A percentile compares a stretch with the other conserved stretches of the same genome.
phyloP scores from a whole-genome alignment of 1,140 invertebrate genomes.

The Micrasema longulum region DNA sequence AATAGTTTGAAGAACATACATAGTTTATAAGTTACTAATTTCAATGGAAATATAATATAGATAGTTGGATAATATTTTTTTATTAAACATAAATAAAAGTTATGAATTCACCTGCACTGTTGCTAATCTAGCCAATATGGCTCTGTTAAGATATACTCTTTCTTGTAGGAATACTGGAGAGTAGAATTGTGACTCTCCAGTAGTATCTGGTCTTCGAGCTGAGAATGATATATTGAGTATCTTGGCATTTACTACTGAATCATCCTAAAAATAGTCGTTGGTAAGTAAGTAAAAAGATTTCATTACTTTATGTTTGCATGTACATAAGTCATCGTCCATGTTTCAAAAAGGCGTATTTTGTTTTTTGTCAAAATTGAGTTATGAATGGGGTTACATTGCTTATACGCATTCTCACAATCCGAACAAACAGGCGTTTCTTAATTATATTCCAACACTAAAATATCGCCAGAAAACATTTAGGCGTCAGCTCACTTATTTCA shows the following conservation, averaged over 20 bases:
- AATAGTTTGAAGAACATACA: too few species aligned
- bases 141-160: slow-evolving; percentile 91
- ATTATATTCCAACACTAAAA: too few species aligned
- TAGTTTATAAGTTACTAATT: background rate
- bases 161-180: slow-evolving; percentile 91
- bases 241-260: slow-evolving; percentile 86
- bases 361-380: too few species aligned
- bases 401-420: too few species aligned
- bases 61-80: background rate
- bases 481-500: too few species aligned
- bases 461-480: too few species aligned
- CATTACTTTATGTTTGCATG: slow-evolving; percentile 69
- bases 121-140: slow-evolving; percentile 85
- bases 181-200: slow-evolving; percentile 83
- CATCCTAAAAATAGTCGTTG: slow-evolving; percentile 71
- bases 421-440: too few species aligned
- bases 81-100: background rate
- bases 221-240: slow-evolving; percentile 97
- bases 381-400: too few species aligned
- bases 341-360: too few species aligned
- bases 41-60: background rate
- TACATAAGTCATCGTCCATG: too few species aligned
- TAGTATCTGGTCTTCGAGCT: slow-evolving; percentile 81
- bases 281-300: background rate
- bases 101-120: slow-evolving; percentile 78